A percentile compares a stretch with the other conserved stretches of the same genome.
These are phyloP conservation scores for Oryzias curvinotus DNA, from an alignment of 2,113 vertebrate species.

Conservation along the genomic window DNA sequence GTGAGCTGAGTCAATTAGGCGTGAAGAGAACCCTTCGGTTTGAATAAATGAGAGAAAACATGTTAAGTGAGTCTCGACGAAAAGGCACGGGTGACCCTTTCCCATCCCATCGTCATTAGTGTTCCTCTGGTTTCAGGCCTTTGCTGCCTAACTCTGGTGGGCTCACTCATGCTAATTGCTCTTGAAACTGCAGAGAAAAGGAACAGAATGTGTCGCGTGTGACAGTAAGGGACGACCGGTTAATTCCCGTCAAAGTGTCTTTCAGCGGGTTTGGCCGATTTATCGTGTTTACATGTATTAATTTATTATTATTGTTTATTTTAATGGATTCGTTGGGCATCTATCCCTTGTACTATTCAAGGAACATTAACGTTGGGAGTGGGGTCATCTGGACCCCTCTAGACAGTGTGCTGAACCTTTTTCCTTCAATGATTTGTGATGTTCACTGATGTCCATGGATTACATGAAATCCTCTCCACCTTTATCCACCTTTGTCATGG, in stretches of 20 bases:
- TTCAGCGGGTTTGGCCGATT: neutral
- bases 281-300: conserved; percentile 22
- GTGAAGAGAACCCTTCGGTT: conserved; percentile 50
- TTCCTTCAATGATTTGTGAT: too few relatives aligned
- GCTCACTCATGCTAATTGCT: conserved; percentile 69
- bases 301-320: conserved; percentile 6
- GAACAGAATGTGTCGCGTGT: neutral
- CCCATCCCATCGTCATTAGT: conserved; percentile 63
- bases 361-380: too few relatives aligned
- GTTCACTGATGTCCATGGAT: too few relatives aligned
- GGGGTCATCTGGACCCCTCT: too few relatives aligned
- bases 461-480: too few relatives aligned
- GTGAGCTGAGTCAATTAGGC: conserved; percentile 61
- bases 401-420: too few relatives aligned
- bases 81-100: conserved; percentile 33
- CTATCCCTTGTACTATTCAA: neutral
- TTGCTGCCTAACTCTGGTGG: conserved; percentile 39
- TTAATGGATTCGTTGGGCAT: conserved; percentile 32
- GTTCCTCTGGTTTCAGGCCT: conserved; percentile 27
- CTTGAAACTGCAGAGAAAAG: conserved; percentile 50
- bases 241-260: conserved; percentile 1
- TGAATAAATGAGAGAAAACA: conserved; percentile 38
- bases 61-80: conserved; percentile 48
- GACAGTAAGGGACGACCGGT: neutral
- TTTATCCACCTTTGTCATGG: too few relatives aligned